A percentile compares a stretch with the other conserved stretches of the same genome.
These are phyloP conservation scores for Gopherus evgoodei DNA, from an alignment of 2,113 vertebrate genomes.

Conservation along the genomic window DNA sequence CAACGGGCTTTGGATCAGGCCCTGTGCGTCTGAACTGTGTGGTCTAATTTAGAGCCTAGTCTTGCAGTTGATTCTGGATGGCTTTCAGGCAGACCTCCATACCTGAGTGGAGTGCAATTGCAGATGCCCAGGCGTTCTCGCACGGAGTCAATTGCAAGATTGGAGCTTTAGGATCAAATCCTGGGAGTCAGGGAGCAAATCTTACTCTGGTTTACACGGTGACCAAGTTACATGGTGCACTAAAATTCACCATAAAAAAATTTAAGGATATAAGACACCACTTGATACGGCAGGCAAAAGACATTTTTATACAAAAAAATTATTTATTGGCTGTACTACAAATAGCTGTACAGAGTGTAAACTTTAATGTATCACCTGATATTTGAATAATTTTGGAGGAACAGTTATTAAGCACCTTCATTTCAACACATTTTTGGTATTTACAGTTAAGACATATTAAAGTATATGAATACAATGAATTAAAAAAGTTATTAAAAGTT, in stretches of 20 bases:
- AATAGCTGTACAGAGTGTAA: slow-evolving; percentile 79
- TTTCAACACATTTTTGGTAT: slow-evolving; percentile 75
- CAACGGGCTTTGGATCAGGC: too few species aligned
- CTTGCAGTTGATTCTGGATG: too few species aligned
- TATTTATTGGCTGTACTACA: slow-evolving; percentile 70
- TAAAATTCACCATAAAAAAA: not conserved
- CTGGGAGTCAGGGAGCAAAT: not conserved
- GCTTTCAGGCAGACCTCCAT: too few species aligned
- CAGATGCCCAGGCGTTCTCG: too few species aligned
- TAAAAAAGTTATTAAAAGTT: slow-evolving; percentile 66
- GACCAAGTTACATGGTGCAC: not conserved
- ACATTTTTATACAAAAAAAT: slow-evolving; percentile 40
- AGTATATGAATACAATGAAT: slow-evolving; percentile 65
- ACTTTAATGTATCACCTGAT: slow-evolving; percentile 76
- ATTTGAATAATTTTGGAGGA: slow-evolving; percentile 68
- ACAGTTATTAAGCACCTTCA: slow-evolving; percentile 82
- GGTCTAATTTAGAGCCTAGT: too few species aligned
- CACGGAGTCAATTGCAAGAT: not conserved
- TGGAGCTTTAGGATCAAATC: not conserved
- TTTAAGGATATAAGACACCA: not conserved
- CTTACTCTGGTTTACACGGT: not conserved
- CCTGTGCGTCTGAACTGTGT: too few species aligned
- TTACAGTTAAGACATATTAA: slow-evolving; percentile 68
- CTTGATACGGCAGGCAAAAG: not conserved
- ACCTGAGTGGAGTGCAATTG: too few species aligned